Base-by-base conservation (phyloP, 2,113 vertebrate species). In the Chaetodon auriga region DNA sequence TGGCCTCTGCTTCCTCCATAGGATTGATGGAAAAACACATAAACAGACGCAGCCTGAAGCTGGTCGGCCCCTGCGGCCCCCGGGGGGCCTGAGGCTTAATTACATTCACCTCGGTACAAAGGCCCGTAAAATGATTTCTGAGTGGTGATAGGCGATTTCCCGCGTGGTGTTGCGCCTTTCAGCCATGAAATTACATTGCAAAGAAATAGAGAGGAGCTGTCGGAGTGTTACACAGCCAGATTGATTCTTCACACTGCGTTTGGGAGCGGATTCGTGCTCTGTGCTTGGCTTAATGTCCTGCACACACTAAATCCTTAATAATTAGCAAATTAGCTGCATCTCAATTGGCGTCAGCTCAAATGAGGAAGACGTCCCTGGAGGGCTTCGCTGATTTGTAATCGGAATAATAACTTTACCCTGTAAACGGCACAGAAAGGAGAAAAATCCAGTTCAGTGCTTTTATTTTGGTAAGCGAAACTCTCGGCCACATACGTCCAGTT, bases 121-220 rank as follows among this genome's bases (percentile, higher is more conserved):
- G 54, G 46, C 21, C 76, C 82, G 68, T 86, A 74, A 83, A 88
- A 49, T 46, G 74, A 80, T 85, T 78, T 76, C 71, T 80, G 74
- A 87, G 72, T 71, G 41, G 25, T 53, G 63, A 49, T n/a, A 35
- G 51, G 49, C 58, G 58, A 78, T 80, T 86, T 82, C 86, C 80
- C 69, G 2, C 15, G 63, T 64, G 85, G 21, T 53, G 74, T 83
- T 72, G 78, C 5, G 81, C 63, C 90, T 86, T 54, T 92, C 90
- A 94, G 88, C 85, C 91, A 89, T 95, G 92, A 95, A 94, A 95
- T 93, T 93, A 86, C 88, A 87, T 79, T 1, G 51, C 38, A 53
- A n/a, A 72, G 82, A 75, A 89, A 88, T 23, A 75, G 80, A 81
- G 80, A 87, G 72, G 61, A 79, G 68, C 35, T 49, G 84, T 86